These are phyloP conservation scores for Dendroctonus valens DNA, from an alignment of 1,140 invertebrate genomes.

Conservation along the genomic window DNA sequence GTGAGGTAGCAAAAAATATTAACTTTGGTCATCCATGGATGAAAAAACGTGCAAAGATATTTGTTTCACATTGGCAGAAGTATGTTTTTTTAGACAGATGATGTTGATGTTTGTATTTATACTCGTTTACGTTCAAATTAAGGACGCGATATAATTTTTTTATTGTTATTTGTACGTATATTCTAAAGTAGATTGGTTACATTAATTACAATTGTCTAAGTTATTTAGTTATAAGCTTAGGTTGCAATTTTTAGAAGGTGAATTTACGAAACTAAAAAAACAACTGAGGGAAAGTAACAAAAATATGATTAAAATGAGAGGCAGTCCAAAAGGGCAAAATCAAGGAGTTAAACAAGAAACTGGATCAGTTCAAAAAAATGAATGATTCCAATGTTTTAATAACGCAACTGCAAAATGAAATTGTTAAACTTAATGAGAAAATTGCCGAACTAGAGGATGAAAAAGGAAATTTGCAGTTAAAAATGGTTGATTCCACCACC, in stretches of 20 bases:
- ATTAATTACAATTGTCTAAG: no score
- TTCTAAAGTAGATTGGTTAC: no score
- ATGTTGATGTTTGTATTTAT: no score
- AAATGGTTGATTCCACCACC: conserved; percentile 40
- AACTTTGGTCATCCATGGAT: no score
- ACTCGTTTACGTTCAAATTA: no score
- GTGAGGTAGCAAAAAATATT: no score
- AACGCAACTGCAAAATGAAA: conserved; percentile 58
- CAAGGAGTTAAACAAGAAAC: conserved; percentile 79
- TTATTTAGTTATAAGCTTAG: no score
- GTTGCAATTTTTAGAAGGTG: conserved; percentile 40
- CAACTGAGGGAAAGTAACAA: conserved; percentile 75
- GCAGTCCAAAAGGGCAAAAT: conserved; percentile 76
- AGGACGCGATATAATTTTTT: no score
- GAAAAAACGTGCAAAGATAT: no score
- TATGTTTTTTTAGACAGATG: no score
- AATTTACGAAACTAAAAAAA: conserved; percentile 61
- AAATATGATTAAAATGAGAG: conserved; percentile 81
- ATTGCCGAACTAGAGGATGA: conserved; percentile 83
- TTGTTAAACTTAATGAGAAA: conserved; percentile 68
- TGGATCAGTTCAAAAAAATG: conserved; percentile 73
- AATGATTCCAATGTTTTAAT: conserved; percentile 69
- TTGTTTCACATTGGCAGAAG: no score
- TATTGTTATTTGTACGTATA: no score
- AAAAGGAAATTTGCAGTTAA: conserved; percentile 57